Base-by-base conservation (phyloP, 2,888 invertebrate species). In the Amorpha juglandis region DNA sequence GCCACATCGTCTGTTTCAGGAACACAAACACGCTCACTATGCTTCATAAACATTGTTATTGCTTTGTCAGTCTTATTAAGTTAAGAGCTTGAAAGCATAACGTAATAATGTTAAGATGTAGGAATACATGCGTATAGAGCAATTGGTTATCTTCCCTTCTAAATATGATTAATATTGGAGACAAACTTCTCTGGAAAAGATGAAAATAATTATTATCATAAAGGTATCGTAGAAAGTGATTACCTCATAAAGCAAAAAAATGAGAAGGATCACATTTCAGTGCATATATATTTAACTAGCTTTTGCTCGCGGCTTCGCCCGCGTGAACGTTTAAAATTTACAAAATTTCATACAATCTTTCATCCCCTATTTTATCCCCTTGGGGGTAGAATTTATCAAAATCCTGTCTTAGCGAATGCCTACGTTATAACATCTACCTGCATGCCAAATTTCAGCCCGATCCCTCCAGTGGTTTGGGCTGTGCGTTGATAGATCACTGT, bases 21-120 rank as follows among this genome's bases (percentile, higher is more conserved):
- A 50, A 50, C 48, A 50, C 48, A 65, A 42, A 62, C 51, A 70
- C 73, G 72, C 84, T 86, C 84, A 86, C 81, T 84, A 83, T 67
- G 72, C 71, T 76, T 71, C 79, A 79, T 84, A 83, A 81, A 83
- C 64, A 69, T 55, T 69, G 53, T 69, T 47, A 65, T 65, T 48
- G 72, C 69, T 68, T 69, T 69, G 71, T 71, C 70, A 72, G 73
- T 74, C 71, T 75, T 75, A 74, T 75, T 72, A 75, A 66, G 71
- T 64, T 71, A 67, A 75, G 71, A 76, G 76, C 72, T 68, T 71
- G 75, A 74, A 16, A 48, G 48, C 35, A 58, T 69, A 70, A 67
- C 70, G 63, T 63, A 51, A 38, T 51, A 27, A 55, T 47, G 47
- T 33, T 45, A 64, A 64, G 52, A 53, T 45, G 38, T 38, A 27